A percentile compares a stretch with the other conserved stretches of the same genome.
These are phyloP conservation scores for Adelges cooleyi DNA, from an alignment of 1,140 invertebrate genomes.

Conservation along the genomic window DNA sequence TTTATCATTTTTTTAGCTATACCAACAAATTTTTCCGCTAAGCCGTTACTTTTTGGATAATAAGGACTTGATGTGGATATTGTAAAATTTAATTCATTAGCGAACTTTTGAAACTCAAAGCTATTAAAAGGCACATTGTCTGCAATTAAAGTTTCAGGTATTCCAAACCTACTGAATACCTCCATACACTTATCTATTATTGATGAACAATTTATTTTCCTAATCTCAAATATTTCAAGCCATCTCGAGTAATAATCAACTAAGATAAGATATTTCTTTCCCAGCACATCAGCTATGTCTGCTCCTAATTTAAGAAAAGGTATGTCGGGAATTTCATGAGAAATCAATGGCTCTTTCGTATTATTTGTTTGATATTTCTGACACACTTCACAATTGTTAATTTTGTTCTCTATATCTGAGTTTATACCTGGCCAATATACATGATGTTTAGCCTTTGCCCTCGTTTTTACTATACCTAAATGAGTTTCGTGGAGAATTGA, in stretches of 20 bases:
- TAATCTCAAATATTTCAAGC: slow-evolving; percentile 24
- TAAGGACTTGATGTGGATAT: slow-evolving; percentile 37
- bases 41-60: slow-evolving; percentile 38
- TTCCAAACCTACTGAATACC: slow-evolving; percentile 34
- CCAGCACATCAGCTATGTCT: slow-evolving; percentile 30
- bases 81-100: slow-evolving; percentile 37
- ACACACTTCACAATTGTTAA: not conserved
- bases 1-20: slow-evolving; percentile 37
- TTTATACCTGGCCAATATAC: slow-evolving; percentile 8
- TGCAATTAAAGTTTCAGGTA: slow-evolving; percentile 32
- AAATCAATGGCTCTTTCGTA: slow-evolving; percentile 1
- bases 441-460: not conserved
- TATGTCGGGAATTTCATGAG: not conserved
- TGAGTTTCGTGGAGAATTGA: slow-evolving; percentile 36
- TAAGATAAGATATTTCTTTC: slow-evolving; percentile 27
- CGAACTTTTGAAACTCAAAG: slow-evolving; percentile 34
- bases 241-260: slow-evolving; percentile 32
- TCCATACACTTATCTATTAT: not conserved
- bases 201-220: not conserved
- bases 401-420: slow-evolving; percentile 4
- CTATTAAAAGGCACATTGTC: slow-evolving; percentile 39
- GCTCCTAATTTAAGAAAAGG: slow-evolving; percentile 30
- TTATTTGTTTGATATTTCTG: not conserved
- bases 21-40: slow-evolving; percentile 37
- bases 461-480: slow-evolving; percentile 29